These are phyloP conservation scores for Pachydiplax longipennis DNA, from an alignment of 2,888 invertebrate genomes.

Conservation along the genomic window DNA sequence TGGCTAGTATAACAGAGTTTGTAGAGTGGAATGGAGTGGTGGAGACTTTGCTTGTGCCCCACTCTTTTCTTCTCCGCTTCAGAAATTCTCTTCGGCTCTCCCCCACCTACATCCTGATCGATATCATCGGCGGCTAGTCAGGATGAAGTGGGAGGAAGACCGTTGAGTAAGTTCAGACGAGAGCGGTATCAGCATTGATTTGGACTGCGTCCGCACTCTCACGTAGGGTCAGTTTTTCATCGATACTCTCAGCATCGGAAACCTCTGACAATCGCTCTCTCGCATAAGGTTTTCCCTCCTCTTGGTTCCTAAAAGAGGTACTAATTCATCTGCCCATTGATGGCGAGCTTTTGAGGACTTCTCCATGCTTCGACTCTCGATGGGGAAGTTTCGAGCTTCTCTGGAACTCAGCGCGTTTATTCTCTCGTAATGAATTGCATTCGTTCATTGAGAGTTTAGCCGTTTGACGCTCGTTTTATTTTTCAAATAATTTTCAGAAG, in stretches of 20 bases:
- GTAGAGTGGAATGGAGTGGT: constrained; percentile 16
- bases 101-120: constrained; percentile 31
- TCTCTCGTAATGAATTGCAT: too few relatives aligned
- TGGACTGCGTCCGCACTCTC: constrained; percentile 21
- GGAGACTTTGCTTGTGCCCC: neutral
- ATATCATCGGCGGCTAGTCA: constrained; percentile 43
- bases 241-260: neutral
- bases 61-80: neutral
- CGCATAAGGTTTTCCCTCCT: neutral
- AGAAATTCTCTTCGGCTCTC: neutral
- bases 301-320: neutral
- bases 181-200: constrained; percentile 42
- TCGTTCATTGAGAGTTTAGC: too few relatives aligned
- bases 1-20: constrained; percentile 41
- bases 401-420: too few relatives aligned
- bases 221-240: constrained; percentile 31
- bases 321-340: neutral
- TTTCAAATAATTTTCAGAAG: too few relatives aligned
- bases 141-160: constrained; percentile 45
- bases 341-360: neutral
- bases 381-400: neutral
- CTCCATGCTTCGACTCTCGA: neutral
- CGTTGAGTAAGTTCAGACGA: constrained; percentile 15
- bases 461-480: too few relatives aligned
- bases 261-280: neutral